Base-by-base conservation (phyloP, 1,140 invertebrate genomes). In the Pogonognathellus flavescens region DNA sequence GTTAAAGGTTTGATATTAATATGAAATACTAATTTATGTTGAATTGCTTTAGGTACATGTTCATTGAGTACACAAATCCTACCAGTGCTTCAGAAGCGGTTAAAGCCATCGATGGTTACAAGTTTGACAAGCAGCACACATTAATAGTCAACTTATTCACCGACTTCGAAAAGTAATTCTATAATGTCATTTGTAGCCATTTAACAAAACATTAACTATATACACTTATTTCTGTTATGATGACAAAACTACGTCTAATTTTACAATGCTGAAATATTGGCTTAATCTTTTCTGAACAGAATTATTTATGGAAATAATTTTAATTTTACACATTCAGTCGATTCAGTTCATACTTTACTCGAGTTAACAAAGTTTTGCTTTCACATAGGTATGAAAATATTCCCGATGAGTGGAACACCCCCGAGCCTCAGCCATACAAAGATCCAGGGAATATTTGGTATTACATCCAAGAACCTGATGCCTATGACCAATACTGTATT, bases 131-230 rank as follows among this genome's bases (percentile, higher is more conserved):
- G 90, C 93, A 95, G 80, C 98, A 99, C 89, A 98, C 96, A 13
- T 98, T 99, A 91, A 93, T 95, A 90, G 96, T 99, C 1, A 99
- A 99, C 91, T 92, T 98, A 10, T 98, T 99, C 89, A 97, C 96
- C 4, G 98, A 99, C 91, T 98, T 99, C 92, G 95, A 97, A 86
- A 98, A 97, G 93, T 95, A 92, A 93, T 84, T 59, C 31, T 72
- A 60, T 13, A 18, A 25, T 41, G 22, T 41, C 8, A 80, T 4
- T n/a, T 22, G 5, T 53, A n/a, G n/a, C n/a, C n/a, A n/a, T n/a
- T n/a, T n/a, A 82, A 62, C 25, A 59, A 84, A 57, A 50, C 70
- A 2, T 20, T 70, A 11, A 57, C 11, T 72, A 20, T 62, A 5
- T 20, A 8, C 16, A 31, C 9, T 18, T 2, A 25, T 70, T 25